Percentiles rank a stretch among this genome's conserved stretches.
Evolutionary conservation across 2,113 vertebrate genomes (phyloP).

Genomic region (Rhabdornis inornatus): DNA sequence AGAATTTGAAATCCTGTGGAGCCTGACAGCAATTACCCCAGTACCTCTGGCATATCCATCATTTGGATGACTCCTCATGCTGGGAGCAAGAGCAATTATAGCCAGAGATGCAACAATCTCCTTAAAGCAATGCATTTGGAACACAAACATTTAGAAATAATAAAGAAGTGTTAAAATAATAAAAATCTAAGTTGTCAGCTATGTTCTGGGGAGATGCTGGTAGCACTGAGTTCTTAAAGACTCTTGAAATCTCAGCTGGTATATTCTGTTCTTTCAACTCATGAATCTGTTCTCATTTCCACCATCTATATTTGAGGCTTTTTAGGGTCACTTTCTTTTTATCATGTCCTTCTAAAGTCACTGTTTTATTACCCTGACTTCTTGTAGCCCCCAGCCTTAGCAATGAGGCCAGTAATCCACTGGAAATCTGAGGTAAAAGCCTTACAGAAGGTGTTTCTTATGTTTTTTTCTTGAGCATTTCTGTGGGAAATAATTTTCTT

Average conservation of each 20-base stretch:
- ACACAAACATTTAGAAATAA: not conserved
- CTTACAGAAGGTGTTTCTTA: not conserved
- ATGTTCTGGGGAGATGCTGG: not conserved
- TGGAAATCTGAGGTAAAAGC: not conserved
- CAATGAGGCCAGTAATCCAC: not conserved
- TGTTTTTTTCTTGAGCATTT: not conserved
- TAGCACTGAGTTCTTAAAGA: not conserved
- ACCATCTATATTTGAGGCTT: not conserved
- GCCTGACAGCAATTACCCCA: constrained; percentile 9
- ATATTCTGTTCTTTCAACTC: not conserved
- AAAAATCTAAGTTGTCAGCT: not conserved
- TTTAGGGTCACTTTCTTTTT: not conserved
- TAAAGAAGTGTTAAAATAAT: not conserved
- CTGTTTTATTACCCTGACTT: not conserved
- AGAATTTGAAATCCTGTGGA: not conserved
- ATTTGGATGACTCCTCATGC: not conserved
- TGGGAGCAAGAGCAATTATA: constrained; percentile 20
- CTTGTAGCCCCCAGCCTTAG: not conserved
- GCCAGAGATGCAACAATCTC: not conserved
- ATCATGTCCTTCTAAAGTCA: not conserved
- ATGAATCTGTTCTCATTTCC: not conserved
- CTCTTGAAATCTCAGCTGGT: not conserved
- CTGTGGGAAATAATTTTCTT: not conserved
- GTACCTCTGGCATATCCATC: constrained; percentile 35
- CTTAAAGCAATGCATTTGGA: not conserved